Base-by-base conservation (phyloP, 1,140 invertebrate species). In the Ips nitidus region DNA sequence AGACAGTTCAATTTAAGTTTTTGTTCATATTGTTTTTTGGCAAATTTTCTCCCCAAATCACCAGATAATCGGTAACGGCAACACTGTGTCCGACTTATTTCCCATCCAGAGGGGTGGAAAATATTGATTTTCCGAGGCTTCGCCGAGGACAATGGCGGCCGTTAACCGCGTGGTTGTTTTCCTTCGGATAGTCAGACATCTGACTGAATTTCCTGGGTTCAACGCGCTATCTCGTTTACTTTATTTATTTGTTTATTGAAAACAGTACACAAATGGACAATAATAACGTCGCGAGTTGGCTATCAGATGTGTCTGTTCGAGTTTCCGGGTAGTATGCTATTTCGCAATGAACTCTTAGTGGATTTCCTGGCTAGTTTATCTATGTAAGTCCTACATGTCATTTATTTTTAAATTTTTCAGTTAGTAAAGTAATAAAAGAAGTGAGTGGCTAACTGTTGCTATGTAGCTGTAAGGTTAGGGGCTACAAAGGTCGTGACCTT, bases 151-250 rank as follows among this genome's bases (percentile, higher is more conserved):
- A 56, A 56, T 56, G 53, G 53, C 38, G 53, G 53, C 22, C 53
- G 53, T 56, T 56, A 56, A 56, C 53, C 53, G 53, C 53, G 53
- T 56, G 53, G 53, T 56, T 56, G 53, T 56, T 56, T 56, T 37
- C 7, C n/a, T 56, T 37, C 53, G 3, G 37, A 6, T 40, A 38
- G 7, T 56, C n/a, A 37, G 53, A 39, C 53, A 56, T n/a, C 22
- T 22, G 53, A 2, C 7, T 36, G 39, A 56, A 56, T 40, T 56
- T 56, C 53, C 53, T n/a, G 53, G 39, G 53, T 56, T 56, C 53
- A 56, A 56, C 38, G 53, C 22, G 53, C 53, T 56, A 56, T 56
- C 53, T n/a, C 22, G 37, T 22, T 56, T 50, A 50, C 6, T 56
- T 56, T 56, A 56, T 37, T 56, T 56, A 56, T 37, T 56, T 56